Conservation (phyloP, 2,888 invertebrate genomes). For the Liposcelis brunnea region DNA sequence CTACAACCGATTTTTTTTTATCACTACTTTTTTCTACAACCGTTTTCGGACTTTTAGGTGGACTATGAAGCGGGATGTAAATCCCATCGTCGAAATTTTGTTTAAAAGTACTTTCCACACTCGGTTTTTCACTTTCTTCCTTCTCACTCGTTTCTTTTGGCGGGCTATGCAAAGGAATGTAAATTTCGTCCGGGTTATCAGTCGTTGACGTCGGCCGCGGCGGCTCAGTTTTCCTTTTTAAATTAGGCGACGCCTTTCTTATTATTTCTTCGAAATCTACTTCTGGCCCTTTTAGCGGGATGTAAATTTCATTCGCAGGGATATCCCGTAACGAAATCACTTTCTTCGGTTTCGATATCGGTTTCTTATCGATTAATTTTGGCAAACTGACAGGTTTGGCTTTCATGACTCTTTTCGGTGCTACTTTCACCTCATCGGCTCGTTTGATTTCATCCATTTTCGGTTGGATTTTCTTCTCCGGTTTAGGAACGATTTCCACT, state of each 20-base stretch:
- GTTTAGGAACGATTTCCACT: neutral
- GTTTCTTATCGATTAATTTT: conserved; percentile 12
- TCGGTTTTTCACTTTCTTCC: neutral
- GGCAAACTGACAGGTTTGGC: conserved; percentile 12
- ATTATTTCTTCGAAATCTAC: conserved; percentile 12
- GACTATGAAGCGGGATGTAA: no score
- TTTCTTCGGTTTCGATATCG: conserved; percentile 29
- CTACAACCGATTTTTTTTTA: no score
- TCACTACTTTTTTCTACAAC: no score
- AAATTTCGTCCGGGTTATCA: conserved; percentile 32
- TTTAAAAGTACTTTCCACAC: no score
- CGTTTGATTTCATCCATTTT: conserved; percentile 15
- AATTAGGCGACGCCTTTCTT: conserved; percentile 1
- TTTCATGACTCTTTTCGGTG: conserved; percentile 12
- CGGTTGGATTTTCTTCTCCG: conserved; percentile 18
- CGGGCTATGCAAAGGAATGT: conserved; percentile 52
- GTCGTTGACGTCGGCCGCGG: neutral
- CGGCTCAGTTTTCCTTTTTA: neutral
- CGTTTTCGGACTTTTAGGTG: no score
- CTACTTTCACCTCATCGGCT: conserved; percentile 16
- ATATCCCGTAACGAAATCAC: neutral
- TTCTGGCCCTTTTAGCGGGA: conserved; percentile 29
- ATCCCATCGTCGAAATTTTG: no score
- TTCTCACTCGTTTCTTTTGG: neutral
- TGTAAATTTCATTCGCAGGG: conserved; percentile 24